Evolutionary conservation across 2,113 vertebrate species (phyloP), one percentile per base, ranked within the genome.

Genomic region (Rostratula benghalensis): DNA sequence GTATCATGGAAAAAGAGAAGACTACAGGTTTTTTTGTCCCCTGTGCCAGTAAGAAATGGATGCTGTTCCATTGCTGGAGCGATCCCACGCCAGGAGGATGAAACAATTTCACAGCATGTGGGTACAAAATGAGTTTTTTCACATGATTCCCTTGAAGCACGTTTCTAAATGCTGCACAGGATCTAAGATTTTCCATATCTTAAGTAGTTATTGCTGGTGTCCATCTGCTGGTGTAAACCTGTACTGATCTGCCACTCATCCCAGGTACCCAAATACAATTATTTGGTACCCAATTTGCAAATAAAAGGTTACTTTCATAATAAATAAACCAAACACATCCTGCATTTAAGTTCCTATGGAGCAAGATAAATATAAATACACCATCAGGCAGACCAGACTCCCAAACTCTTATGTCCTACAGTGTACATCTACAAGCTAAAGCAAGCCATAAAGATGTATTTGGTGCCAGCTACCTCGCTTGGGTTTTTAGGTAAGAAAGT

Each of bases 261-360:
- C 17, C 61, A 24, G 30, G 24, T 33, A 5, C 43, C 7, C 71
- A 56, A 15, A 2, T 21, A 11, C 1, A 10, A 1, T 39, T 19
- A 15, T 0, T 13, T 13, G 43, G 45, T 1, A 27, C 31, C 22
- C 25, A 31, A 25, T 20, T 9, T 9, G 31, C 73, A 64, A 69
- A 46, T 2, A 31, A 13, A 41, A 50, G 7, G 6, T 13, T 18
- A 35, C 10, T 51, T 15, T 17, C 2, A 9, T 5, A 30, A 61
- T 22, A 17, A 41, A 57, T 9, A 54, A 68, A 76, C 17, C 14
- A 48, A 6, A 10, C 0, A 0, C 5, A 28, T 8, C 15, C 31
- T 82, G 18, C 4, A 8, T 30, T 28, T 4, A 24, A 54, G 4
- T 43, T 63, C 18, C 28, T 17, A 1, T 0, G 2, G 15, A 46